Conservation (phyloP, 2,113 vertebrate species). For the Centrocercus urophasianus region DNA sequence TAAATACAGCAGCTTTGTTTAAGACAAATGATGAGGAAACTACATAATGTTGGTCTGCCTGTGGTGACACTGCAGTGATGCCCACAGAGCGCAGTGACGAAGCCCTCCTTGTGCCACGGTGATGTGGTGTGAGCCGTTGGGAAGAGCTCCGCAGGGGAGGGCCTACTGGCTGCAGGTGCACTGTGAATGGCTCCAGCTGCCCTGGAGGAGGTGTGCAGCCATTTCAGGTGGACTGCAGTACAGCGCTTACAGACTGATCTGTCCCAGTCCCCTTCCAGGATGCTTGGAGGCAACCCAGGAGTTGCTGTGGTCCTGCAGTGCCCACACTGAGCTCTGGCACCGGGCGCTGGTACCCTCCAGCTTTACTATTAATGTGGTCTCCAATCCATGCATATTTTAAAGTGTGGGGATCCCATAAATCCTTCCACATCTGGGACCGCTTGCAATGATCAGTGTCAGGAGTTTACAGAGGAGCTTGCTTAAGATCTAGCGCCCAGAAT, state of each 20-base stretch:
- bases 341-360: background rate
- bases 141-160: background rate
- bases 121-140: background rate
- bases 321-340: background rate
- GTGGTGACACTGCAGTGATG: background rate
- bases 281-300: background rate
- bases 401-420: conserved; percentile 64
- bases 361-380: background rate
- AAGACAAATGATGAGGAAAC: background rate
- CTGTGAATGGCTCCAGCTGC: background rate
- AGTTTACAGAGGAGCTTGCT: conserved; percentile 61
- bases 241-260: background rate
- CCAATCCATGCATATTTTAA: conserved; percentile 16
- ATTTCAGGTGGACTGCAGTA: background rate
- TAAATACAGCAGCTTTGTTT: background rate
- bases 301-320: background rate
- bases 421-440: conserved; percentile 66
- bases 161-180: background rate
- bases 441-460: conserved; percentile 63
- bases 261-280: background rate
- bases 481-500: conserved; percentile 66
- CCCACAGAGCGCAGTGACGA: background rate
- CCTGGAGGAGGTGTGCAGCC: background rate
- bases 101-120: fast-evolving
- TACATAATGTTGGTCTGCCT: background rate